These are phyloP conservation scores for Tetragnatha versicolor DNA, from an alignment of 1,140 invertebrate genomes.

Conservation along the genomic window DNA sequence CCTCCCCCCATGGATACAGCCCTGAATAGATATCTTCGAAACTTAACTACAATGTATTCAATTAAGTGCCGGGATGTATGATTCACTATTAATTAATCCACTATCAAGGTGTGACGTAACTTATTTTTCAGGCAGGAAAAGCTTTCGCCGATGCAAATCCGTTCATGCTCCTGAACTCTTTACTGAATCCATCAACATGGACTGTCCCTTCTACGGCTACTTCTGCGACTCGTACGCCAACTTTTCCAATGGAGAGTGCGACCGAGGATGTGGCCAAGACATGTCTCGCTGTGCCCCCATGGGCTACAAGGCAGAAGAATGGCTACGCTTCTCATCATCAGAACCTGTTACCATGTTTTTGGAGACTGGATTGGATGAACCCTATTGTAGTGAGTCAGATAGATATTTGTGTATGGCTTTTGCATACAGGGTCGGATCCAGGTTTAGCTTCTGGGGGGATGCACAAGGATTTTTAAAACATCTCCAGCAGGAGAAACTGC, in stretches of 20 bases:
- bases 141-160: slow-evolving; percentile 85
- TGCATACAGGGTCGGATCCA: no score
- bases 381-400: slow-evolving; percentile 67
- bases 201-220: slow-evolving; percentile 74
- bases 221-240: slow-evolving; percentile 69
- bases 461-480: no score
- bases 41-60: no score
- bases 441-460: no score
- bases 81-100: no score
- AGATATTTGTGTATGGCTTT: no score
- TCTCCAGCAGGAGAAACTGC: no score
- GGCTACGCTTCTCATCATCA: slow-evolving; percentile 9
- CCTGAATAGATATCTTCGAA: no score
- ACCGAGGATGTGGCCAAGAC: slow-evolving; percentile 61
- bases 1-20: no score
- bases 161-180: slow-evolving; percentile 84
- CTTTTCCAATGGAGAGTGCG: slow-evolving; percentile 78
- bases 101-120: no score
- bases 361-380: slow-evolving; percentile 68
- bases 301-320: slow-evolving; percentile 61
- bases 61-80: no score
- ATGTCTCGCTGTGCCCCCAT: slow-evolving; percentile 67
- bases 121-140: slow-evolving; percentile 71
- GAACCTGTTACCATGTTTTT: slow-evolving; percentile 73
- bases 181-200: slow-evolving; percentile 80